A percentile compares a stretch with the other conserved stretches of the same genome.
Conservation (phyloP, 2,797 vertebrate species). For the Vespertilio murinus region DNA sequence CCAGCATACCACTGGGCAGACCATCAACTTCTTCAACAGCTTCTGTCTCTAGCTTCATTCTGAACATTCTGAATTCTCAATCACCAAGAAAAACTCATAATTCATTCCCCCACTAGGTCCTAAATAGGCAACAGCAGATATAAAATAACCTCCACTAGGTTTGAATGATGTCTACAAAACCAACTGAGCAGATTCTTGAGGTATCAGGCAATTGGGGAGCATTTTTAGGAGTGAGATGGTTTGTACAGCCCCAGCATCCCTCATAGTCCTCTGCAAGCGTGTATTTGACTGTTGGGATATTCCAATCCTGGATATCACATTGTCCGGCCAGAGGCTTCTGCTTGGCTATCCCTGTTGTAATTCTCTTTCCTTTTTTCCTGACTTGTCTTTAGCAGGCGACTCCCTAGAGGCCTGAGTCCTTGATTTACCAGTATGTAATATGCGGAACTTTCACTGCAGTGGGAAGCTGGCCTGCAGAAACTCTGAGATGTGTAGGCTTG, state of each 20-base stretch:
- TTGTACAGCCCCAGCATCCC: not conserved
- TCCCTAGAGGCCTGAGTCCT: not conserved
- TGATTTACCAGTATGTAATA: not conserved
- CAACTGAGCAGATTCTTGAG: not conserved
- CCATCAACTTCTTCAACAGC: not conserved
- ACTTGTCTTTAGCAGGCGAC: not conserved
- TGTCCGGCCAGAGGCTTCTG: not conserved
- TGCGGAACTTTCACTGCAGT: not conserved
- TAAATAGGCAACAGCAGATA: no score
- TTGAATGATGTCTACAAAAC: conserved; percentile 3
- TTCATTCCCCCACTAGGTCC: not conserved
- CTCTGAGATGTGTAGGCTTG: no score
- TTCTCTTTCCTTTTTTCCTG: not conserved
- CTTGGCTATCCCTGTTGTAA: not conserved
- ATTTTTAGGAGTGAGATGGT: not conserved
- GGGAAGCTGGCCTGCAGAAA: not conserved
- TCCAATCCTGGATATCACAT: not conserved
- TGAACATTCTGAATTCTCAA: not conserved
- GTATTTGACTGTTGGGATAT: not conserved
- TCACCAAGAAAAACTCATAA: not conserved
- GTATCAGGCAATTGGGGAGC: not conserved
- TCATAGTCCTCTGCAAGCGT: not conserved
- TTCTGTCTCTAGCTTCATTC: not conserved
- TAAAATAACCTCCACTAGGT: not conserved
- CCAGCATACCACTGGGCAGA: not conserved